Evolutionary conservation across 2,797 vertebrate genomes (phyloP).

Genomic region (Notolepis coatsorum): DNA sequence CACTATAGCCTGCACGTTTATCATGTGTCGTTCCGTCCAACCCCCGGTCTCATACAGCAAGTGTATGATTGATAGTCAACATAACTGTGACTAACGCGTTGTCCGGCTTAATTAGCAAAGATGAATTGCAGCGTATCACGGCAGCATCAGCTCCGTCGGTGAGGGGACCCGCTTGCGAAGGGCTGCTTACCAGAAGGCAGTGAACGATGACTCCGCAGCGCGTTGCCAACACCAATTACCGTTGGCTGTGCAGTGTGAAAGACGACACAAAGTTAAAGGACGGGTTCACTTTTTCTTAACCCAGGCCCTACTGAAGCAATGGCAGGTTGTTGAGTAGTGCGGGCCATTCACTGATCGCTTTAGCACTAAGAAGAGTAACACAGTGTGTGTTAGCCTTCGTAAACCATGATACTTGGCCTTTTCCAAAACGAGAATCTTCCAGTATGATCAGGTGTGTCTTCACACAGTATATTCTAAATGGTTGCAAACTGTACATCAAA

Average conservation of each 20-base stretch:
- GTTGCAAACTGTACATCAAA: no score
- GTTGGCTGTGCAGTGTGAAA: constrained; percentile 44
- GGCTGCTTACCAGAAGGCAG: constrained; percentile 45
- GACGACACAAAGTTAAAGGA: constrained; percentile 54
- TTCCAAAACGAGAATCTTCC: no score
- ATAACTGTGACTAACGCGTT: constrained; percentile 73
- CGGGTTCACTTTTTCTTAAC: no score
- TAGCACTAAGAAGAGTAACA: no score
- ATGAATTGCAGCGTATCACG: constrained; percentile 60
- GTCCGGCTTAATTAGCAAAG: constrained; percentile 77
- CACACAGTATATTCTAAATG: no score
- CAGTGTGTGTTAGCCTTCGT: no score
- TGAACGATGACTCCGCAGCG: constrained; percentile 44
- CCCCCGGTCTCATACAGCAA: constrained; percentile 49
- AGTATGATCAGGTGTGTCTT: no score
- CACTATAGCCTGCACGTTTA: constrained; percentile 50
- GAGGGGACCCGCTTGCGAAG: constrained; percentile 30
- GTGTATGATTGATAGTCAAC: constrained; percentile 71
- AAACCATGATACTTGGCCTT: no score
- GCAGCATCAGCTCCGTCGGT: constrained; percentile 57
- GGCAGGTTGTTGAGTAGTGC: no score
- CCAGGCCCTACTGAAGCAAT: no score
- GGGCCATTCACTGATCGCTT: no score
- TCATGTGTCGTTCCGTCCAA: constrained; percentile 50
- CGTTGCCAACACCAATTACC: constrained; percentile 50